phyloP scores from a whole-genome alignment of 2,888 invertebrate species.

The Philereme transversata region DNA sequence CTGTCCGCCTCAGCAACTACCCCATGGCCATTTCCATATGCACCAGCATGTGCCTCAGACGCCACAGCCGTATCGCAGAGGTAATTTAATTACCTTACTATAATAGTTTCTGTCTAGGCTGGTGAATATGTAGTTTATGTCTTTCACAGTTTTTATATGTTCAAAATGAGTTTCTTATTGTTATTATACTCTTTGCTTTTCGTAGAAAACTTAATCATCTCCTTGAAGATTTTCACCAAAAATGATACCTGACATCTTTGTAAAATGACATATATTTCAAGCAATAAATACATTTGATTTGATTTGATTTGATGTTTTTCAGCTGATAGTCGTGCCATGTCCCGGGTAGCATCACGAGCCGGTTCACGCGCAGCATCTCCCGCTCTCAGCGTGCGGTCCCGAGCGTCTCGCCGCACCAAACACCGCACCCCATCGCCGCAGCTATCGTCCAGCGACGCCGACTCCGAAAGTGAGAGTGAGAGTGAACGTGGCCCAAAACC shows the following conservation, averaged over 20 bases:
- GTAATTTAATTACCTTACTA: conserved; percentile 39
- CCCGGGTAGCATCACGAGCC: conserved; percentile 83
- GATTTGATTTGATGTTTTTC: too few species aligned
- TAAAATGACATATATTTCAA: too few species aligned
- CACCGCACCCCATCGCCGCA: conserved; percentile 73
- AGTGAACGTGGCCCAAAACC: conserved; percentile 47
- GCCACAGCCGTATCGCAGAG: conserved; percentile 72
- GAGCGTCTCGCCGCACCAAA: conserved; percentile 84
- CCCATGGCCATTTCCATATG: conserved; percentile 50
- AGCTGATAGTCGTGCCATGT: conserved; percentile 76
- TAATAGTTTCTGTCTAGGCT: too few species aligned
- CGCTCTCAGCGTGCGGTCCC: conserved; percentile 87
- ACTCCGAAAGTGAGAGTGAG: conserved; percentile 83
- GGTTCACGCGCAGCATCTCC: conserved; percentile 88
- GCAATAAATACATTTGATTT: too few species aligned
- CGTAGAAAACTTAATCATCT: too few species aligned
- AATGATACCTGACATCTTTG: too few species aligned
- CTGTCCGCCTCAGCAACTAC: conserved; percentile 47
- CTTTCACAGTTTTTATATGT: too few species aligned
- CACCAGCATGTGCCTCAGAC: conserved; percentile 62
- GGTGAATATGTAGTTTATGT: too few species aligned
- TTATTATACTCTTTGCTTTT: too few species aligned
- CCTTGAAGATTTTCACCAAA: too few species aligned
- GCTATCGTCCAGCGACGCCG: conserved; percentile 83
- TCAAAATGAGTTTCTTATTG: too few species aligned